Evolutionary conservation across 2,797 vertebrate genomes (phyloP), one percentile per base, ranked within the genome.

Genomic region (Onychomys torridus): DNA sequence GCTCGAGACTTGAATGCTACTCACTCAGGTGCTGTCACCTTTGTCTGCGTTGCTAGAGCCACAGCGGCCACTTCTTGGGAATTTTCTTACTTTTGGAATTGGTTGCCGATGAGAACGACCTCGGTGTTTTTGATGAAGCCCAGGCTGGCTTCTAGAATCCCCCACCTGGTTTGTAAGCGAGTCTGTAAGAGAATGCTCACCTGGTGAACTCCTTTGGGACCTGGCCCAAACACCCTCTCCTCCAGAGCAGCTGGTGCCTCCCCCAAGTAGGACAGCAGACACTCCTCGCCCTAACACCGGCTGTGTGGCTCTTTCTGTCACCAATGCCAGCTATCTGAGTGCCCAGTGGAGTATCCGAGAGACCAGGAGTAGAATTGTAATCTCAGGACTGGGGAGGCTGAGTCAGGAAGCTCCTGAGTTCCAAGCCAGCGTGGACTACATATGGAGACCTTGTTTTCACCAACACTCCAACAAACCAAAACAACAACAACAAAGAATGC

Each of bases 71-170:
- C 65, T 90, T 89, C 69, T 59, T 69, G 73, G 90, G 40, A 57
- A 82, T 69, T 40, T 19, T 93, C 82, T 78, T 84, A 19, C 90
- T 90, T 40, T 52, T 96, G 73, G 77, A 89, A 71, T 55, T 61
- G 73, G 89, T 91, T 52, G 32, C 37, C 2, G 17, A 59, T 61
- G 21, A 95, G 77, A 89, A 52, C 2, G 19, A 89, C 69, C 52
- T 88, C 82, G 29, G 46, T 55, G 57, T 49, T 71, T 29, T 25
- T 11, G 1, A 65, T n/a, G 76, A 92, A 5, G 40, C 5, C 23
- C n/a, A 89, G 49, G 5, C 37, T 32, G 0, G 4, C 17, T 87
- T 23, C 65, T 71, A 61, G 49, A 77, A 88, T 55, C 40, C n/a
- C 52, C 17, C 25, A 59, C 32, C n/a, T 43, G 40, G 32, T 40